Evolutionary conservation across 92 coral and sea anemone species (phyloP), one percentile per base, ranked within the genome.

Genomic region (Scolanthus callimorphus): DNA sequence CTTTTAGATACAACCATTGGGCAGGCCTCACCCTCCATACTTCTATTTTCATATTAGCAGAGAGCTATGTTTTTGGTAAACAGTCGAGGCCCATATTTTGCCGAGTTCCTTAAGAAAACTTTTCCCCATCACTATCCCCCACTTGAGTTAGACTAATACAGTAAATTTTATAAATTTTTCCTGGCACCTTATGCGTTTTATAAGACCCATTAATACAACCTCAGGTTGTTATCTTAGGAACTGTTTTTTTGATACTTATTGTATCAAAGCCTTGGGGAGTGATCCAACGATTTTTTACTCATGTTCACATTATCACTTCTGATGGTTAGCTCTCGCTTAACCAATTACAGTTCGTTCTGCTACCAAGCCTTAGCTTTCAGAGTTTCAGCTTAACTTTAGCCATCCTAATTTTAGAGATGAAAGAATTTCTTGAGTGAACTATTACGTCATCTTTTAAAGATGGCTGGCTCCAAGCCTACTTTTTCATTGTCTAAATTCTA

Each of bases 21-120:
- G 95, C 95, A 86, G 95, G 83, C 73, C 56, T 86, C 95, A 86
- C 95, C 89, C 73, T 76, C 83, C 57, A 86, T 85, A 85, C 86
- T 72, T 84, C 86, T 59, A 60, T 59, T 54, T 70, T 72, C 71
- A 68, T 74, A 58, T 80, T 80, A 52, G 83, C 94, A 57, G 86
- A 76, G 77, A 67, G 95, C 95, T 86, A 86, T 86, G 95, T 86
- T 86, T 86, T 86, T 86, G 95, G 95, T 86, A 81, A 86, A 86
- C 95, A 86, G 95, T 81, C 95, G 95, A 86, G 79, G 80, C 76
- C 83, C 74, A 72, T 34, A 62, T 53, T 74, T 79, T 30, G 95
- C 95, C 95, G 95, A 85, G 88, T 85, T 85, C 95, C 95, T 85
- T 85, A 85, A 85, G 86, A 76, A 74, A 85, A 85, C 63, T 81